Percentiles rank a stretch among this genome's conserved stretches.
phyloP scores from a whole-genome alignment of 2,113 vertebrate species.

The Hippopotamus amphibius region DNA sequence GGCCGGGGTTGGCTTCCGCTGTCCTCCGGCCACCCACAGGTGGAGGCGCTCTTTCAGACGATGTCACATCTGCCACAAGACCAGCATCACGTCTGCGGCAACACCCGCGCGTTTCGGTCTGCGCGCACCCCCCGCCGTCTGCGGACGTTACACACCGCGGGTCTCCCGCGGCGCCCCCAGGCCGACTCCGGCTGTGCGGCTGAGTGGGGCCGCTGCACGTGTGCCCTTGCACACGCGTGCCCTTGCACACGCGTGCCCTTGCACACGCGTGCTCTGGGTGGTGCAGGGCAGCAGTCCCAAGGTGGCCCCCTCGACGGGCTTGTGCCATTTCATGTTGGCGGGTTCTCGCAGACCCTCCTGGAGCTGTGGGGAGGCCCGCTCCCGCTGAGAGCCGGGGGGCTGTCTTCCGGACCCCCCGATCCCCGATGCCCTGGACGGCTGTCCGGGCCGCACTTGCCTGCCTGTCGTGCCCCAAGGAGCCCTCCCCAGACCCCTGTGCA shows the following conservation, averaged over 20 bases:
- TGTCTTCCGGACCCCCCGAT: fast-evolving
- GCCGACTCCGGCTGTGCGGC: not conserved
- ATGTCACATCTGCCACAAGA: not conserved
- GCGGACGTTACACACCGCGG: not conserved
- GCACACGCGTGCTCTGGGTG: fast-evolving
- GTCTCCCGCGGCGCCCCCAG: fast-evolving
- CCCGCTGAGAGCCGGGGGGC: not conserved
- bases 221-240: not conserved
- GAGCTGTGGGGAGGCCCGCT: not conserved
- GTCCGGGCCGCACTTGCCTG: fast-evolving
- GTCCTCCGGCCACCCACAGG: not conserved
- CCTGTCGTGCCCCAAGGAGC: not conserved
- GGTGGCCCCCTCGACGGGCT: not conserved
- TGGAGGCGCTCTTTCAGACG: fast-evolving
- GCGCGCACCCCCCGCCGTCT: not conserved
- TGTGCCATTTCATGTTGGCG: fast-evolving
- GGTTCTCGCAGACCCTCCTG: no score
- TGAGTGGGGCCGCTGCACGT: not conserved
- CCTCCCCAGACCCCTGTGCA: fast-evolving
- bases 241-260: fast-evolving
- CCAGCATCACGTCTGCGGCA: fast-evolving
- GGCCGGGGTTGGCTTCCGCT: not conserved
- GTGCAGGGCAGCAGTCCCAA: not conserved
- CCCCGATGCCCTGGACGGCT: not conserved
- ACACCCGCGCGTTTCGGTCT: not conserved